Base-by-base conservation (phyloP, 2,888 invertebrate genomes). In the Campoplex capitator region DNA sequence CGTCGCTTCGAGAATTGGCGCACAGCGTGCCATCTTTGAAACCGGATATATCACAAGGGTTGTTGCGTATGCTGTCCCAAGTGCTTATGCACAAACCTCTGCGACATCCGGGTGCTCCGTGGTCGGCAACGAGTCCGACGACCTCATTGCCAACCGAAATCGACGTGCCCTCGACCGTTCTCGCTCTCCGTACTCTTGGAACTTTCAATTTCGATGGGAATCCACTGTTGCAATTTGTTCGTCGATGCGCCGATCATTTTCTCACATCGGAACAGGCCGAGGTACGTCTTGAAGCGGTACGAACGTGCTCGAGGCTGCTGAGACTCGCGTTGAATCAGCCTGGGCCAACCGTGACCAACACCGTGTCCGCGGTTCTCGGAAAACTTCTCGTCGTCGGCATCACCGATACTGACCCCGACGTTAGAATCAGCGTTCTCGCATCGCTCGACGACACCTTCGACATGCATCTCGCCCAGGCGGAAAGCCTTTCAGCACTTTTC, bases 321-420 rank as follows among this genome's bases (percentile, higher is more conserved):
- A 96, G 98, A 86, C 97, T 99, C 86, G 97, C 98, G 0, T 96
- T 98, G 42, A 96, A 96, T 89, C 96, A 96, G 86, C 97, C 97
- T 54, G 97, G 98, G 3, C 97, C 97, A 91, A 98, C 98, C 0
- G 96, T 99, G 0, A 98, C 98, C 56, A 97, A 97, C 90, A 97
- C 99, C 0, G 98, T 99, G 18, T 98, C 98, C 9, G 97, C 98
- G 93, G 99, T 99, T 4, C 96, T 99, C 28, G 97, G 97, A 76
- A 98, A 99, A 93, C 95, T 99, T 56, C 95, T 99, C 2, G 97
- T 98, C 58, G 99, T 99, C 7, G 98, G 99, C 62, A 98, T 99
- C 76, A 99, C 99, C 4, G 99, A 99, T 94, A 97, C 97, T 93
- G 99, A 99, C 94, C 97, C 98, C 62, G 98, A 98, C 94, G 99